Conservation (phyloP, 2,113 vertebrate species). For the Carollia perspicillata region DNA sequence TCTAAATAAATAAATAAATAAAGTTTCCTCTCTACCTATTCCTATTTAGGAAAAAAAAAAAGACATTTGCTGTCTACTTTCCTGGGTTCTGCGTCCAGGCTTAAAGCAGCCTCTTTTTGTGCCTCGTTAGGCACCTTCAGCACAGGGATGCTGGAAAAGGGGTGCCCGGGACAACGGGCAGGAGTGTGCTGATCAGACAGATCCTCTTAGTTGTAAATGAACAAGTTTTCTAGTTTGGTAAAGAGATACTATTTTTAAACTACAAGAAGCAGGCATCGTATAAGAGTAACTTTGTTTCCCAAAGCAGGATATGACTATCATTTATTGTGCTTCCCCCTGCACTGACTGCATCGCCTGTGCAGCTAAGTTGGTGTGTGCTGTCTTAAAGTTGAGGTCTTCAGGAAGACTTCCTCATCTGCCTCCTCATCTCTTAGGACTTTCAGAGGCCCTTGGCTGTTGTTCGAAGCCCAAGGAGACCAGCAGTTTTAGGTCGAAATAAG, state of each 20-base stretch:
- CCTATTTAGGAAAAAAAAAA: too few relatives aligned
- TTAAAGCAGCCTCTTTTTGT: not conserved
- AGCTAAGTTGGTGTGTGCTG: not conserved
- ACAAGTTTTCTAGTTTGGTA: not conserved
- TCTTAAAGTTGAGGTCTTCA: not conserved
- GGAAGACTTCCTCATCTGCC: not conserved
- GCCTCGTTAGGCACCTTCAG: not conserved
- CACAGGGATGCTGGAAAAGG: not conserved
- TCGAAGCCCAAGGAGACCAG: not conserved
- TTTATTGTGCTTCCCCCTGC: not conserved
- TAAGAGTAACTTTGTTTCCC: not conserved
- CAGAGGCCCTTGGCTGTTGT: not conserved
- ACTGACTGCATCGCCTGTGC: not conserved
- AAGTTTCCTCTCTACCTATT: too few relatives aligned
- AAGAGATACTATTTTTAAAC: conserved; percentile 11
- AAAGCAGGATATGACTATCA: not conserved
- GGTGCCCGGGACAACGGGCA: not conserved
- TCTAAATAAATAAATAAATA: too few relatives aligned
- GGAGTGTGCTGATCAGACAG: not conserved
- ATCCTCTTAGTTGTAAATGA: not conserved
- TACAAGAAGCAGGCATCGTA: not conserved
- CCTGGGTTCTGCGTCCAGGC: not conserved
- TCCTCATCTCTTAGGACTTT: not conserved
- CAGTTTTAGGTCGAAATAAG: not conserved
- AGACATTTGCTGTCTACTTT: not conserved